These are phyloP conservation scores for Pteronotus mesoamericanus DNA, from an alignment of 2,797 vertebrate genomes.

Conservation along the genomic window DNA sequence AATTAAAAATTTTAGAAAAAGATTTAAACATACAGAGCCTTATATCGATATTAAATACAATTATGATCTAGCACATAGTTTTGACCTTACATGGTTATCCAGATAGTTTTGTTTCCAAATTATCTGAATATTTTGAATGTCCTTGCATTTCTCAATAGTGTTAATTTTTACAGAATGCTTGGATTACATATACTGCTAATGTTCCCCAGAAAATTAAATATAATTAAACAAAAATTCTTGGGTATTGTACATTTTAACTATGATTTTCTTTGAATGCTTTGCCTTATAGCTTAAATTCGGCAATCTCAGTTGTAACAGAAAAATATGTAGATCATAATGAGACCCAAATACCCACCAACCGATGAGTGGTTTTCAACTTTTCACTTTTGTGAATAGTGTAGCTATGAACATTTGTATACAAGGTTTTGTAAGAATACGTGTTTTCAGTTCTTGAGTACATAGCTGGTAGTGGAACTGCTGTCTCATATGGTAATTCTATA, in stretches of 20 bases:
- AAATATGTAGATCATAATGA: background rate
- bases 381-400: background rate
- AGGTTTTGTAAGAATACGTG: background rate
- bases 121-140: background rate
- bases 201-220: constrained; percentile 3
- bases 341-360: background rate
- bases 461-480: background rate
- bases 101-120: background rate
- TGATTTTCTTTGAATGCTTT: background rate
- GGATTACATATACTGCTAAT: background rate
- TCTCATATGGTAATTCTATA: background rate
- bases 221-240: background rate
- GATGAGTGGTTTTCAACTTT: background rate
- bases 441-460: background rate
- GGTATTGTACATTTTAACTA: background rate
- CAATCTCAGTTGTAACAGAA: background rate
- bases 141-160: background rate
- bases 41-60: background rate
- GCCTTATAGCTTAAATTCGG: background rate
- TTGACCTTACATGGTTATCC: background rate
- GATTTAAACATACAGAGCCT: background rate
- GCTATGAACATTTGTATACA: background rate
- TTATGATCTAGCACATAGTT: background rate
- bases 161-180: constrained; percentile 17
- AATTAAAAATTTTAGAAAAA: background rate